phyloP scores from a whole-genome alignment of 1,140 invertebrate genomes.

The Samia ricini region DNA sequence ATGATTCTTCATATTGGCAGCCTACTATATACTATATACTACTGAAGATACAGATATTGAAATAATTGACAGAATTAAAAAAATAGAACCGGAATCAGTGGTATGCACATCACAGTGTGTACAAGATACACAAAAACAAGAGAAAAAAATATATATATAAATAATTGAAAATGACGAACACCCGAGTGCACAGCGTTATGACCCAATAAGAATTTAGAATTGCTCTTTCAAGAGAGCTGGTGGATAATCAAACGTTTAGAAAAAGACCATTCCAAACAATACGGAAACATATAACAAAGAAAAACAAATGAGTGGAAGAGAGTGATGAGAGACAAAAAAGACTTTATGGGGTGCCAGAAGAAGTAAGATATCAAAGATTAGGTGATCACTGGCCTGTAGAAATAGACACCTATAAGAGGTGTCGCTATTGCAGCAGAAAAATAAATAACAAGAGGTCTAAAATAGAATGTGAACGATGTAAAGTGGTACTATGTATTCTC shows the following conservation, averaged over 20 bases:
- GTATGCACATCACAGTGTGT: too few species aligned
- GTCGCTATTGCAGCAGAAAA: slow-evolving; percentile 14
- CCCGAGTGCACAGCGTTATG: slow-evolving; percentile 10
- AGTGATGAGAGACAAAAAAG: slow-evolving; percentile 1
- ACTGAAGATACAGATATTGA: too few species aligned
- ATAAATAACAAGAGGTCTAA: slow-evolving; percentile 10
- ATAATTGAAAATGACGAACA: too few species aligned
- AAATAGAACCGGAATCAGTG: too few species aligned
- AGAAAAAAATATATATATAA: too few species aligned
- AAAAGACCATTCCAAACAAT: neutral
- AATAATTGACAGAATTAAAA: too few species aligned
- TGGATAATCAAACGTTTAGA: slow-evolving; percentile 2
- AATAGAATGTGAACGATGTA: slow-evolving; percentile 11
- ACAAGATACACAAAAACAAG: too few species aligned
- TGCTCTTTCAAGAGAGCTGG: neutral
- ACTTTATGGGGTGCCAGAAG: slow-evolving; percentile 1
- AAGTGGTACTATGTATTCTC: slow-evolving; percentile 1
- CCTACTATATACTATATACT: too few species aligned
- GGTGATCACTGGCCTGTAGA: slow-evolving; percentile 11
- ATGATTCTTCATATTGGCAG: too few species aligned
- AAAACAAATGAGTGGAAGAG: neutral
- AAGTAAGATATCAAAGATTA: neutral
- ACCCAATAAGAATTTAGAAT: slow-evolving; percentile 2
- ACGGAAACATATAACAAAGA: slow-evolving; percentile 6
- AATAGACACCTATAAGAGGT: neutral